Evolutionary conservation across 2,113 vertebrate species (phyloP).

Genomic region (Leptobrachium leishanense): DNA sequence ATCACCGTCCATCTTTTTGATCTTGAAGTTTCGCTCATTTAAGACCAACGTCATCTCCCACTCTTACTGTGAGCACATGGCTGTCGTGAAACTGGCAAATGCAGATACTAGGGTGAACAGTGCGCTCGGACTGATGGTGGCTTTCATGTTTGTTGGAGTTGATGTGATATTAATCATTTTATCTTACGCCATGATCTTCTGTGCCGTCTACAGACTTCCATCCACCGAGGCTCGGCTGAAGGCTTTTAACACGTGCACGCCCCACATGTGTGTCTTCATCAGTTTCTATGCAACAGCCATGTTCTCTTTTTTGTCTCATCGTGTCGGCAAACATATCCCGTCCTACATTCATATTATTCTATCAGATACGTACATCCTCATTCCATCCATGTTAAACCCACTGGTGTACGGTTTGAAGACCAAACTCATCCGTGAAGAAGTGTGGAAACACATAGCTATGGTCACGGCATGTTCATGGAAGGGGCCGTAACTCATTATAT

Average conservation of each 20-base stretch:
- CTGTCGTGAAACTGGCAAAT: conserved; percentile 48
- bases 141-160: neutral
- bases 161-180: conserved; percentile 23
- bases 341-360: conserved; percentile 52
- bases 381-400: conserved; percentile 56
- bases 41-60: conserved; percentile 47
- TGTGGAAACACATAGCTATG: no score
- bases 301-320: conserved; percentile 56
- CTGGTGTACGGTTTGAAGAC: conserved; percentile 57
- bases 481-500: no score
- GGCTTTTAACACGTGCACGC: conserved; percentile 52
- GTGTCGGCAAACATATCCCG: conserved; percentile 50
- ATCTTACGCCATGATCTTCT: conserved; percentile 24
- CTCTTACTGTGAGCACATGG: conserved; percentile 58
- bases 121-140: conserved; percentile 23
- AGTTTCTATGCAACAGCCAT: conserved; percentile 53
- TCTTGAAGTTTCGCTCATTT: conserved; percentile 49
- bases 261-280: conserved; percentile 54
- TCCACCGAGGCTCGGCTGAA: conserved; percentile 50
- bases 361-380: conserved; percentile 51
- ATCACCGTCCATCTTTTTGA: conserved; percentile 50
- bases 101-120: conserved; percentile 25
- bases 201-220: conserved; percentile 17
- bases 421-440: conserved; percentile 52
- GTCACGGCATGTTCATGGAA: no score